Conservation (phyloP, 2,797 vertebrate genomes). For the Crocidura indochinensis region DNA sequence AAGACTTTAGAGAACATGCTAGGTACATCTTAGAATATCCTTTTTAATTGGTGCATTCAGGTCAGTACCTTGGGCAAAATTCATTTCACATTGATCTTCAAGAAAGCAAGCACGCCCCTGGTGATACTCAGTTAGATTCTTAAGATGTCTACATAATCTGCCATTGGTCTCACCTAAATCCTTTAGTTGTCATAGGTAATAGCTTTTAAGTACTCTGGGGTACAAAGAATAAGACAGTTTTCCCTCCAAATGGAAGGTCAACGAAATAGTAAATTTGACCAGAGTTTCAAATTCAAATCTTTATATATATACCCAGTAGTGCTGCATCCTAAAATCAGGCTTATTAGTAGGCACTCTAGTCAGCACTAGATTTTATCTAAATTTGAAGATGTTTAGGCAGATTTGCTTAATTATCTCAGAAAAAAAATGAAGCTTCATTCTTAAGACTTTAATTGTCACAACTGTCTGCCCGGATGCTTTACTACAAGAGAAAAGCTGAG, state of each 20-base stretch:
- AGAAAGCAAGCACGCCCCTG: constrained; percentile 70
- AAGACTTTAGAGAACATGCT: constrained; percentile 84
- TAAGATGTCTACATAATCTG: constrained; percentile 82
- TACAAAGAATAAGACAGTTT: constrained; percentile 80
- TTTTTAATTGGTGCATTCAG: constrained; percentile 75
- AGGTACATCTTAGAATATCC: constrained; percentile 77
- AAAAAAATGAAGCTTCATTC: constrained; percentile 68
- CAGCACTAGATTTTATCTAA: constrained; percentile 73
- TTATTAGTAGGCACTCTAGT: constrained; percentile 73
- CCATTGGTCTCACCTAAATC: constrained; percentile 86
- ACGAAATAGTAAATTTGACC: constrained; percentile 81
- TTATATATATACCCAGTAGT: constrained; percentile 78
- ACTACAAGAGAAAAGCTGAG: constrained; percentile 67
- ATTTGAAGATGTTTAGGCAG: constrained; percentile 77
- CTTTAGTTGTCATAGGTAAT: constrained; percentile 87
- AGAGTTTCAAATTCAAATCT: constrained; percentile 80
- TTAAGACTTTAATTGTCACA: constrained; percentile 77
- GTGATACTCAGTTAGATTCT: constrained; percentile 84
- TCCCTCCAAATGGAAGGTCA: constrained; percentile 82
- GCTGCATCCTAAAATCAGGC: constrained; percentile 86
- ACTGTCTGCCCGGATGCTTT: constrained; percentile 79
- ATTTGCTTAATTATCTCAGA: constrained; percentile 81
- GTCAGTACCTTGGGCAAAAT: constrained; percentile 78
- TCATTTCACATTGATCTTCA: constrained; percentile 84
- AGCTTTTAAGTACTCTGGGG: constrained; percentile 82